These are phyloP conservation scores for Nipponacmea schrenckii DNA, from an alignment of 2,888 invertebrate genomes.

Conservation along the genomic window DNA sequence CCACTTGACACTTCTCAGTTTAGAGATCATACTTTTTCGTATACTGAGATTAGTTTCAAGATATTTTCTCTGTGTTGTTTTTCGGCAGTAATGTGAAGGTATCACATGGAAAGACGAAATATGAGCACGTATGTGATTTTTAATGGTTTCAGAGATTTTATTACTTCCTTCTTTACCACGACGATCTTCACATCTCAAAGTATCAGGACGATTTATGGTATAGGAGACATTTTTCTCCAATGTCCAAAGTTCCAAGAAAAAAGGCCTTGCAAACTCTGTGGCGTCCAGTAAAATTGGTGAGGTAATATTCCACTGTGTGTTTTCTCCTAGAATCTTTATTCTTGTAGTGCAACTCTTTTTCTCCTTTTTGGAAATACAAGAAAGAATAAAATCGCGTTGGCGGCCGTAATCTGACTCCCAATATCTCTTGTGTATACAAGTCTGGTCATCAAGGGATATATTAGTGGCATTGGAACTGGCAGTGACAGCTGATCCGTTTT, in stretches of 20 bases:
- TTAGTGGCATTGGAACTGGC: too few species aligned
- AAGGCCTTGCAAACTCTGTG: too few species aligned
- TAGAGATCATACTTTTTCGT: conserved; percentile 34
- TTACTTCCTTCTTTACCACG: neutral
- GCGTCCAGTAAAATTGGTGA: too few species aligned
- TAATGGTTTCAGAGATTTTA: neutral
- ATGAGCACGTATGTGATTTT: conserved; percentile 17
- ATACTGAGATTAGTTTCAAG: conserved; percentile 24
- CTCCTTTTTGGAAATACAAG: neutral
- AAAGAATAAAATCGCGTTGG: neutral
- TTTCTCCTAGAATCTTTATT: neutral
- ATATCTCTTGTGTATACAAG: neutral
- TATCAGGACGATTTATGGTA: neutral
- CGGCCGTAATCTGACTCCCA: neutral
- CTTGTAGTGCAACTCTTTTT: neutral
- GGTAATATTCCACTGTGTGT: neutral
- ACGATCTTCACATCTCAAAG: neutral
- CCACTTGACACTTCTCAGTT: conserved; percentile 21
- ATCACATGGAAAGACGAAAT: conserved; percentile 30
- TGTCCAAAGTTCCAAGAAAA: neutral
- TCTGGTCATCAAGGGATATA: too few species aligned
- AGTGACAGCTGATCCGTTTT: too few species aligned
- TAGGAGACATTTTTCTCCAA: neutral
- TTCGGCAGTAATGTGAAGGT: conserved; percentile 33
- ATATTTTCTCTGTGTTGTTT: conserved; percentile 29